Percentiles rank a stretch among this genome's conserved stretches.
Conservation (phyloP, 2,888 invertebrate species). For the Nudaria mundana region DNA sequence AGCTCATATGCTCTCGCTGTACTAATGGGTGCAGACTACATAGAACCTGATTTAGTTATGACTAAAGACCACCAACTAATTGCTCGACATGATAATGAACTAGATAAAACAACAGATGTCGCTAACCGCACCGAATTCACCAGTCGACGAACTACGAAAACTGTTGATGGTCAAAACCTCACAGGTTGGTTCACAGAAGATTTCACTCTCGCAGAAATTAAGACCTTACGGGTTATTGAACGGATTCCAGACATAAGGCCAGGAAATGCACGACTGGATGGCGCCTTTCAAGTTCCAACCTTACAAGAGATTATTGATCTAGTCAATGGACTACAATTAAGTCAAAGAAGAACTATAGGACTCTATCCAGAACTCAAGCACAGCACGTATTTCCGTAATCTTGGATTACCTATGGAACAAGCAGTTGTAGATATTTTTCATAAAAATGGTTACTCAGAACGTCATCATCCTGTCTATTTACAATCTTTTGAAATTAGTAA, state of each 20-base stretch:
- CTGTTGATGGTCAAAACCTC: conserved; percentile 49
- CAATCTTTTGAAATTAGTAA: conserved; percentile 73
- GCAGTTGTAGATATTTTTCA: conserved; percentile 59
- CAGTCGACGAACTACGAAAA: conserved; percentile 52
- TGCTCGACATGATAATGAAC: conserved; percentile 69
- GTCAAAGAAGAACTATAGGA: conserved; percentile 55
- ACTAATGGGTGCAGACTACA: conserved; percentile 68
- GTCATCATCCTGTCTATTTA: conserved; percentile 58
- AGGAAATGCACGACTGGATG: conserved; percentile 64
- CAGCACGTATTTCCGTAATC: conserved; percentile 54
- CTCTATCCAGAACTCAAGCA: conserved; percentile 74
- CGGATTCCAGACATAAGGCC: conserved; percentile 61
- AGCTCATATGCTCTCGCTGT: conserved; percentile 69
- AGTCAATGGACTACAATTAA: conserved; percentile 57
- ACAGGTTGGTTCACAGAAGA: conserved; percentile 73
- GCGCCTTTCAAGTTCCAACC: conserved; percentile 56
- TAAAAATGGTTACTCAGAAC: conserved; percentile 55
- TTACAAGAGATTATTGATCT: conserved; percentile 70
- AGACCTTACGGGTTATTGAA: conserved; percentile 61
- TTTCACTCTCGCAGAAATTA: conserved; percentile 67
- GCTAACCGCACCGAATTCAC: conserved; percentile 56
- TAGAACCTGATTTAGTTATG: conserved; percentile 72
- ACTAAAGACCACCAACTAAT: conserved; percentile 65
- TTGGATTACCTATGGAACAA: conserved; percentile 62
- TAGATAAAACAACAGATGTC: conserved; percentile 62